Conservation (phyloP, 2,797 vertebrate species). For the Melanotaenia maccullochi region DNA sequence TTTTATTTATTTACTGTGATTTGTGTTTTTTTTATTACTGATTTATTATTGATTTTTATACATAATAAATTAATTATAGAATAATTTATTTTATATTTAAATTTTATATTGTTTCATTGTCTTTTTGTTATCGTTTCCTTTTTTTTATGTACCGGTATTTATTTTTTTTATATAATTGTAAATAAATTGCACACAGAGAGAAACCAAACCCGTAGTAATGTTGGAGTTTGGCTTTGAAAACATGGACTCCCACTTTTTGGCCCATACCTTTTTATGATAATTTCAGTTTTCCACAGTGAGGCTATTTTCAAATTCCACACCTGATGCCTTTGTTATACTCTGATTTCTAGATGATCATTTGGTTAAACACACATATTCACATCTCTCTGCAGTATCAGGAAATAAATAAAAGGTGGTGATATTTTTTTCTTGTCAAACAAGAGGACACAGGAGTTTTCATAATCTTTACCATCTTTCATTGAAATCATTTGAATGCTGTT, state of each 20-base stretch:
- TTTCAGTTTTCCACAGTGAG: too few species aligned
- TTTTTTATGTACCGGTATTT: neutral
- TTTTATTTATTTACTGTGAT: neutral
- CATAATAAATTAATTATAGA: too few species aligned
- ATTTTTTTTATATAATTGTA: constrained; percentile 4
- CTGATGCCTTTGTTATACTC: too few species aligned
- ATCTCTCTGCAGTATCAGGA: neutral
- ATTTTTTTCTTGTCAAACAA: neutral
- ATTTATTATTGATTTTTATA: too few species aligned
- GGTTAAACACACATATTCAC: neutral
- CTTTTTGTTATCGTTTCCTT: neutral
- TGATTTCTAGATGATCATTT: neutral
- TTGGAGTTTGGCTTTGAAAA: constrained; percentile 7
- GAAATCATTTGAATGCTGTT: neutral
- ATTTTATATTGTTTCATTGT: neutral
- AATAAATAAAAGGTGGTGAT: neutral
- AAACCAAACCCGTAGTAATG: neutral
- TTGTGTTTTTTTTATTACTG: too few species aligned
- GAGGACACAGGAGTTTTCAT: neutral
- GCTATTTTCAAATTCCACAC: too few species aligned
- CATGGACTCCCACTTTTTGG: constrained; percentile 13
- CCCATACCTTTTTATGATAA: neutral
- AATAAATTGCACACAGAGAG: constrained; percentile 1
- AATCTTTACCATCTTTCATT: neutral
- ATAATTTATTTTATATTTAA: neutral